Conservation (phyloP, 2,797 vertebrate genomes). For the Cossypha dichroa region DNA sequence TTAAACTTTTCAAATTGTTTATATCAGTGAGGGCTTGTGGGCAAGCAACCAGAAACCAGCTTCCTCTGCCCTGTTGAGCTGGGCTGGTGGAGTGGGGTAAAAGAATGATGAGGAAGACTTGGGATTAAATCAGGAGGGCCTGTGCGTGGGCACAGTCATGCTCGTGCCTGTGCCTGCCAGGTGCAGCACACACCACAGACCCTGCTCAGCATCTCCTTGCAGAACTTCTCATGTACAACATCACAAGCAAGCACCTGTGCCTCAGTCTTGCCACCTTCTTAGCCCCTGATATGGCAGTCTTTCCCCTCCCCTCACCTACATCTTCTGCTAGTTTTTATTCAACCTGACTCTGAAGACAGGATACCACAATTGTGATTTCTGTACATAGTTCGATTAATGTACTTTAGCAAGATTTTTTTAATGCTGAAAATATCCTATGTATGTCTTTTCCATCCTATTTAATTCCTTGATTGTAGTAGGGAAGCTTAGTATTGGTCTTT, state of each 20-base stretch:
- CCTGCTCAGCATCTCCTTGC: neutral
- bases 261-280: neutral
- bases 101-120: neutral
- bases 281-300: neutral
- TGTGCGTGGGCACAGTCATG: neutral
- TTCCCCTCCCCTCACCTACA: neutral
- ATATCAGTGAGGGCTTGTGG: neutral
- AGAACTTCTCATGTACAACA: accelerated
- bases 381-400: neutral
- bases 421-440: neutral
- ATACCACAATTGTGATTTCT: neutral
- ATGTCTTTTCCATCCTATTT: neutral
- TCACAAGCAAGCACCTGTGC: neutral
- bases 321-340: neutral
- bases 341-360: neutral
- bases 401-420: neutral
- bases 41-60: neutral
- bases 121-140: neutral
- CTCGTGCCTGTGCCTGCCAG: accelerated
- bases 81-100: neutral
- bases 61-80: neutral
- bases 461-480: neutral
- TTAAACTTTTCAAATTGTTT: neutral
- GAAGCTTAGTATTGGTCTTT: neutral
- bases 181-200: neutral